Conservation (phyloP, 2,888 invertebrate species). For the Brachyptera putata region DNA sequence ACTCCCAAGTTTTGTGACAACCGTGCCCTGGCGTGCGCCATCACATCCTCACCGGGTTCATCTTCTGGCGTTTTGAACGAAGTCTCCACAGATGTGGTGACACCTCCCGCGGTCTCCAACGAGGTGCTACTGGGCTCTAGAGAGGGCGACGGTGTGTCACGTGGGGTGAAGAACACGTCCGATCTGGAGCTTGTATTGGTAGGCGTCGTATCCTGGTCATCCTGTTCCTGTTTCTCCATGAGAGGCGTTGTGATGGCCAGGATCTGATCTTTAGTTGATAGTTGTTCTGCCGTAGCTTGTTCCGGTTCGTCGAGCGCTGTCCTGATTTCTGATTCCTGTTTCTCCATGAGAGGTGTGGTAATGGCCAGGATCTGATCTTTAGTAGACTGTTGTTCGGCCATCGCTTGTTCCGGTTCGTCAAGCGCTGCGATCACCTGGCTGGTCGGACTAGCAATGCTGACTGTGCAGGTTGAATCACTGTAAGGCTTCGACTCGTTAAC, state of each 20-base stretch:
- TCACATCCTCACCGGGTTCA: conserved; percentile 24
- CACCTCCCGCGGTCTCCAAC: not conserved
- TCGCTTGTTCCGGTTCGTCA: not conserved
- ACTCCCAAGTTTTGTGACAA: conserved; percentile 28
- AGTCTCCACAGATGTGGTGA: not conserved
- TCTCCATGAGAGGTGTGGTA: not conserved
- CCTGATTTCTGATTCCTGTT: not conserved
- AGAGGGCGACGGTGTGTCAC: conserved; percentile 35
- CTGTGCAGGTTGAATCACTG: too few species aligned
- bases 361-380: not conserved
- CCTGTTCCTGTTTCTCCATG: too few species aligned
- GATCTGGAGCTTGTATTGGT: not conserved
- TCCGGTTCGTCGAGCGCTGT: not conserved
- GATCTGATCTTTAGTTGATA: too few species aligned
- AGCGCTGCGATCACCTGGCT: too few species aligned
- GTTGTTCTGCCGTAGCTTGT: not conserved
- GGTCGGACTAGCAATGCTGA: too few species aligned
- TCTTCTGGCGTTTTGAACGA: conserved; percentile 21
- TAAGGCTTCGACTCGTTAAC: too few species aligned
- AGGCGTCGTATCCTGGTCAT: not conserved
- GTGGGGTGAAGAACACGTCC: conserved; percentile 36
- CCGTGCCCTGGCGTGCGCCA: conserved; percentile 32
- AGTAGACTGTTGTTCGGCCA: not conserved
- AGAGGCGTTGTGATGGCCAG: too few species aligned
- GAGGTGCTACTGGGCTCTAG: not conserved